Base-by-base conservation (phyloP, 2,797 vertebrate genomes). In the Brotula barbata region DNA sequence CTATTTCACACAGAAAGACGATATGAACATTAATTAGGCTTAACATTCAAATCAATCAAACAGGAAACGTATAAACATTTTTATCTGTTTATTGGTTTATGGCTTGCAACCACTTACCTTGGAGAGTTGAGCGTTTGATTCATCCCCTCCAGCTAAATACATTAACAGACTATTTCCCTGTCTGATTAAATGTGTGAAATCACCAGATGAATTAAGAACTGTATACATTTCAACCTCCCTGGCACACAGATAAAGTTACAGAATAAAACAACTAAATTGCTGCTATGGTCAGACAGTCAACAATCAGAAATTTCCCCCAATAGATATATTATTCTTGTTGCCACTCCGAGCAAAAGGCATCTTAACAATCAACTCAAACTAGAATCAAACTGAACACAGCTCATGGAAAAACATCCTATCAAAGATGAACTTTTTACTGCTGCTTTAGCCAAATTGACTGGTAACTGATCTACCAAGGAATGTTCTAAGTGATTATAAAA, bases 151-250 rank as follows among this genome's bases (percentile, higher is more conserved):
- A n/a, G n/a, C n/a, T n/a, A n/a, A n/a, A n/a, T n/a, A n/a, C 31
- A 33, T 33, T 6, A 11, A 33, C 11, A 11, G 31, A 33, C 31
- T 33, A 41, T 48, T 40, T 49, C 13, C 49, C 9, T 48, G 7
- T 55, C 14, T 45, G 45, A 41, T 46, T 33, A 13, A 17, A 42
- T 3, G 6, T 50, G n/a, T 36, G 5, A 23, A 23, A 44, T 45
- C 19, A 56, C 46, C 56, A 16, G 47, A 43, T 53, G 14, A 21
- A 39, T 52, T 52, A n/a, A 36, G 55, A 41, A 11, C 17, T 19
- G 22, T 5, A 31, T 4, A 25, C 13, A 43, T 7, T 43, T 40
- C 16, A 7, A 9, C 13, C 1, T 19, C 5, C 14, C 21, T 41
- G 6, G 3, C 11, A 22, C 5, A 25, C n/a, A n/a, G 13, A 2